Base-by-base conservation (phyloP, 1,140 invertebrate species). In the Piezodorus guildinii region DNA sequence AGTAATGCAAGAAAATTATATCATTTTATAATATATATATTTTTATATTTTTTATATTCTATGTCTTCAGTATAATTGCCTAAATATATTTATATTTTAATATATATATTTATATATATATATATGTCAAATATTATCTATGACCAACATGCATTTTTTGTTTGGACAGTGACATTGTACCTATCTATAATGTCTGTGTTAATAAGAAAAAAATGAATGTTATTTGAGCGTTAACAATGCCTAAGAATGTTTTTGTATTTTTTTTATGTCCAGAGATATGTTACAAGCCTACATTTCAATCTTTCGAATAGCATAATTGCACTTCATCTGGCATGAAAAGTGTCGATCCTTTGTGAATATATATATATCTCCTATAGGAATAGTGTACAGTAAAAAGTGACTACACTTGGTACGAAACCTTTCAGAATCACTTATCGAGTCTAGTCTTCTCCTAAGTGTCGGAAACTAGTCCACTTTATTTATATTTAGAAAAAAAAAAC, bases 1-100 rank as follows among this genome's bases (percentile, higher is more conserved):
- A 65, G 64, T 65, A 65, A 65, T 65, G 64, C 45, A 52, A 44
- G 62, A 49, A 30, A 56, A 52, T 54, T 63, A 54, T 63, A 34
- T 63, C 51, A 63, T 63, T 63, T 63, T 34, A 34, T 54, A 21
- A 43, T 63, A 60, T 34, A 60, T 60, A n/a, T 60, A 39, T 60
- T 39, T 17, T 27, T 39, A 60, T 60, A 60, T 60, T 56, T 56
- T 25, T 23, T 56, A 56, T 56, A 56, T 56, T 23, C 52, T 56
- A 56, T 56, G 52, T 56, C 52, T 56, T 56, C 23, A 56, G 15
- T 56, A 23, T 56, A 56, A 56, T 56, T 56, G 17, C 52, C 52
- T 56, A 56, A 56, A 56, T 56, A 56, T 49, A 56, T 56, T 23
- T 56, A 56, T 56, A 56, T 23, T 56, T 49, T 23, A 43, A 60